Conservation (phyloP, 2,797 vertebrate species). For the Erethizon dorsatum region DNA sequence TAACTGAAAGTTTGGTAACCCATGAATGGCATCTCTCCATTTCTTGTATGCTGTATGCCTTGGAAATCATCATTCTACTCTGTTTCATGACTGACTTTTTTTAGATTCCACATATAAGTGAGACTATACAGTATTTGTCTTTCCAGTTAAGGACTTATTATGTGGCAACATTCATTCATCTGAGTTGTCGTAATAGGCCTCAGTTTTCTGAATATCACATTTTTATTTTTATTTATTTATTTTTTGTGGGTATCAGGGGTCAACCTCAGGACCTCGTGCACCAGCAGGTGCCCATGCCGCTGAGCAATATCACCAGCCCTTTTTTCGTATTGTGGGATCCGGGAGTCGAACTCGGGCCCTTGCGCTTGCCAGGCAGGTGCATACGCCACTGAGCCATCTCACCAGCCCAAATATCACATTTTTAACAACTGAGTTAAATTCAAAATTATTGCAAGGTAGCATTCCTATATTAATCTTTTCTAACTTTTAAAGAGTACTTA, state of each 20-base stretch:
- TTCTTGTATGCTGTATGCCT: background rate
- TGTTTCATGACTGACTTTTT: background rate
- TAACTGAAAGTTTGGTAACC: background rate
- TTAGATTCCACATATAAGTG: background rate
- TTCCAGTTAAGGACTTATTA: background rate
- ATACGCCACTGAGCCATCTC: too few relatives aligned
- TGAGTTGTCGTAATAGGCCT: background rate
- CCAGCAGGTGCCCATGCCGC: too few relatives aligned
- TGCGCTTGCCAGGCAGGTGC: too few relatives aligned
- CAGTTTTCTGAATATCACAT: background rate
- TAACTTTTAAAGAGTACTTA: background rate
- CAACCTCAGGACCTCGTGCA: too few relatives aligned
- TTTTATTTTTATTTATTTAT: background rate
- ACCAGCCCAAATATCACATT: too few relatives aligned
- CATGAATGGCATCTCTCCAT: background rate
- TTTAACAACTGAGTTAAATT: constrained; percentile 16
- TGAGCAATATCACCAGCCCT: too few relatives aligned
- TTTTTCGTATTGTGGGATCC: too few relatives aligned
- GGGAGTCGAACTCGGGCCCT: too few relatives aligned
- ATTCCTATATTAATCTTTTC: background rate
- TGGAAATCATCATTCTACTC: background rate
- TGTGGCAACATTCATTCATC: background rate
- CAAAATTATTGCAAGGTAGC: background rate
- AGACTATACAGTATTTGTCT: background rate
- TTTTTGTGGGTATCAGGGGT: too few relatives aligned